Percentiles rank a stretch among this genome's conserved stretches.
phyloP scores from a whole-genome alignment of 2,888 invertebrate genomes.

The Tridacna gigas region DNA sequence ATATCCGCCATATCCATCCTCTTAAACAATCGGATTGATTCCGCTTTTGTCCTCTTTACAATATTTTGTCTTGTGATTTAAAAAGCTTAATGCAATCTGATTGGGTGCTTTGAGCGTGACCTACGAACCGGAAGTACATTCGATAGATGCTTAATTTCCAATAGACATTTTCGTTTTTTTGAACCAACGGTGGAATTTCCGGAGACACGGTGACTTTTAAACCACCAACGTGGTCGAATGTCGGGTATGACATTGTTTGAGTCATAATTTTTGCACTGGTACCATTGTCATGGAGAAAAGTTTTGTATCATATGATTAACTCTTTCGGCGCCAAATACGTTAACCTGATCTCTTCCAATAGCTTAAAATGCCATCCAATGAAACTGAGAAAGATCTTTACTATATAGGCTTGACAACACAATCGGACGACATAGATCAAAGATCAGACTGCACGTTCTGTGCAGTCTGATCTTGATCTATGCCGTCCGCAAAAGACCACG shows the following conservation, averaged over 20 bases:
- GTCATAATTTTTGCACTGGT: background rate
- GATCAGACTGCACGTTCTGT: too few relatives aligned
- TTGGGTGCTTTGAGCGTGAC: slow-evolving; percentile 43
- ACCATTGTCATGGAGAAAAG: background rate
- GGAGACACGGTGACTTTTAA: slow-evolving; percentile 32
- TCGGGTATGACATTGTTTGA: background rate
- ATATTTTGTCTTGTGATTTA: slow-evolving; percentile 50
- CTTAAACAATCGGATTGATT: slow-evolving; percentile 37
- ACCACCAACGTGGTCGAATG: slow-evolving; percentile 18
- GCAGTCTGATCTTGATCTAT: too few relatives aligned
- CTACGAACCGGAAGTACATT: slow-evolving; percentile 51
- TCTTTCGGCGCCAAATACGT: too few relatives aligned
- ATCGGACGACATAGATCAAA: too few relatives aligned
- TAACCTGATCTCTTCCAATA: too few relatives aligned
- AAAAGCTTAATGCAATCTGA: slow-evolving; percentile 42
- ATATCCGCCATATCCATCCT: slow-evolving; percentile 39
- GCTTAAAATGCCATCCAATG: too few relatives aligned
- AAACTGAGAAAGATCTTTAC: too few relatives aligned
- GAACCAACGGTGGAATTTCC: slow-evolving; percentile 41
- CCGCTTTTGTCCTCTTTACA: slow-evolving; percentile 45
- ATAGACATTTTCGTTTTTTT: slow-evolving; percentile 37
- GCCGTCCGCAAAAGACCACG: too few relatives aligned
- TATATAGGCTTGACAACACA: too few relatives aligned
- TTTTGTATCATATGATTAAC: background rate
- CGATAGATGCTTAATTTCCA: slow-evolving; percentile 42